Base-by-base conservation (phyloP, 2,113 vertebrate genomes). In the Balaeniceps rex region DNA sequence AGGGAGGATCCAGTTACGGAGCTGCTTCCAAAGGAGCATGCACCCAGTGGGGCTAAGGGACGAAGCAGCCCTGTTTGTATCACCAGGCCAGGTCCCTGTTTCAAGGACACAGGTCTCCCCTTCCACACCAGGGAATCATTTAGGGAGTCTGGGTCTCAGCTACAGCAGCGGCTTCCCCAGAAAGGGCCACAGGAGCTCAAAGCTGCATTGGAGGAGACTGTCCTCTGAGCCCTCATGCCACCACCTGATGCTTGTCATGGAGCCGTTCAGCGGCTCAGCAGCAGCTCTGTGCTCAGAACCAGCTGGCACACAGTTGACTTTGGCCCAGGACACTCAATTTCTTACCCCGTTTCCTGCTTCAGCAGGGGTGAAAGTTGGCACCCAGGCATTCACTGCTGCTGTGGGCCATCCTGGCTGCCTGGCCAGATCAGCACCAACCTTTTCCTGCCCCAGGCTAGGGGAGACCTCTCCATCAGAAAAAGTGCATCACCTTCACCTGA, bases 191-290 rank as follows among this genome's bases (percentile, higher is more conserved):
- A 61, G 60, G 34, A 80, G 9, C 29, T 83, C 66, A 38, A 34
- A 85, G 70, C 23, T 51, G 5, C 23, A 2, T 2, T 10, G 28
- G 47, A 78, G 34, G 61, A 61, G 47, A 7, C 7, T 6, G 44
- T 72, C 44, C 52, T 36, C 71, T 26, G 42, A 19, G 10, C 47
- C 44, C 26, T 77, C 1, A 0, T 64, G 71, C n/a, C 52, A n/a
- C 22, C 52, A 23, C 9, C 14, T 1, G 0, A 2, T 2, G 11
- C 22, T 58, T 34, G 68, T 5, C 66, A 24, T 0, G 10, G 80
- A 75, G 75, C n/a, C 11, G 1, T 33, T 28, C 47, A 44, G 71
- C 1, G 0, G n/a, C 68, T 63, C 55, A 19, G 24, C 47, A 51
- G 63, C 21, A 66, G 34, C 60, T 61, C 80, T 4, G 1, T 1